These are phyloP conservation scores for Geotrypetes seraphini DNA, from an alignment of 2,797 vertebrate species.

Conservation along the genomic window DNA sequence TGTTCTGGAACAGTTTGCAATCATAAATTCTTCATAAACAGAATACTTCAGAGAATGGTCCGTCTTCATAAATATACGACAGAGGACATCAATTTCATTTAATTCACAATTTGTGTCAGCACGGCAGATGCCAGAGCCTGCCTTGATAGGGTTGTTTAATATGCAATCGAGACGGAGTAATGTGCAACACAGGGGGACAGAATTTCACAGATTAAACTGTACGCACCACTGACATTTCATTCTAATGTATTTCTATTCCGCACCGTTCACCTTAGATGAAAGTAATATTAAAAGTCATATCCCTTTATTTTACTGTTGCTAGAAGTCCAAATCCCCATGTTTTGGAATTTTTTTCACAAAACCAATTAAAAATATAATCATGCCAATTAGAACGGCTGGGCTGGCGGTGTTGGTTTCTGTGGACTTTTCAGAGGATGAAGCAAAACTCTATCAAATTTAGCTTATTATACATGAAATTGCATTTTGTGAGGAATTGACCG, in stretches of 20 bases:
- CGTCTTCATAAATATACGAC: slow-evolving; percentile 90
- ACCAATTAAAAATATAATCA: no score
- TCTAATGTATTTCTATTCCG: slow-evolving; percentile 69
- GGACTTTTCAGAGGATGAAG: slow-evolving; percentile 45
- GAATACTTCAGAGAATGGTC: slow-evolving; percentile 94
- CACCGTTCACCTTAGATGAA: slow-evolving; percentile 68
- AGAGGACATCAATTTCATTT: slow-evolving; percentile 98
- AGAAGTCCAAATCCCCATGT: slow-evolving; percentile 68
- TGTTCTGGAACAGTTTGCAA: slow-evolving; percentile 88
- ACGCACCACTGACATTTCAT: slow-evolving; percentile 76
- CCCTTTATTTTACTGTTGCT: slow-evolving; percentile 71
- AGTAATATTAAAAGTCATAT: slow-evolving; percentile 70
- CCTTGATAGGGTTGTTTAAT: slow-evolving; percentile 93
- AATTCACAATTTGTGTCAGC: slow-evolving; percentile 98
- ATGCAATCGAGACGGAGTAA: slow-evolving; percentile 85
- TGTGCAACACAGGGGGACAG: slow-evolving; percentile 75
- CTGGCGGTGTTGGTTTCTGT: slow-evolving; percentile 40
- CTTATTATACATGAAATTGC: slow-evolving; percentile 35
- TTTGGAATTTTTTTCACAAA: slow-evolving; percentile 64
- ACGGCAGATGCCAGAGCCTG: slow-evolving; percentile 92
- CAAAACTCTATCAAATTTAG: slow-evolving; percentile 42
- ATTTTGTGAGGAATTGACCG: slow-evolving; percentile 29
- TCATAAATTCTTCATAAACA: slow-evolving; percentile 95
- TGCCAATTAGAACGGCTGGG: slow-evolving; percentile 68
- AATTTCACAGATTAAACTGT: slow-evolving; percentile 78